Percentiles rank a stretch among this genome's conserved stretches.
Conservation (phyloP, 64 coral and sea anemone species). For the Pocillopora verrucosa region DNA sequence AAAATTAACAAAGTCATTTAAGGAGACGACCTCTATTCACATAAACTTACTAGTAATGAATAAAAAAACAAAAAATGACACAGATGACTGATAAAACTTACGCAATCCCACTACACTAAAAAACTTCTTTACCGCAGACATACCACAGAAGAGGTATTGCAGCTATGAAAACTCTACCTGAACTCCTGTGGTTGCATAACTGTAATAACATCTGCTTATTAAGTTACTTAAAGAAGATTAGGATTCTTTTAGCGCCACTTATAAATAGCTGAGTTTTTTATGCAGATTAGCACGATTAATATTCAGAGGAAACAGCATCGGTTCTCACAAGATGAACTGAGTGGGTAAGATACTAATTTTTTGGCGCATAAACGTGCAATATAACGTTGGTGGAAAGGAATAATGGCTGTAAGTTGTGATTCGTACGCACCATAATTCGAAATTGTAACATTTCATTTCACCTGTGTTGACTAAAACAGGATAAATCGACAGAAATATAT, state of each 20-base stretch:
- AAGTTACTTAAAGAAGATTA: slow-evolving; percentile 1
- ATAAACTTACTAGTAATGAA: no score
- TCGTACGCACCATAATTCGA: no score
- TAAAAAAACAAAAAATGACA: no score
- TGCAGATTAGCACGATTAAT: neutral
- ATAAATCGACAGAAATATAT: no score
- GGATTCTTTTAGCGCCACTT: neutral
- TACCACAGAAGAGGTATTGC: neutral
- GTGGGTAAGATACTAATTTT: neutral
- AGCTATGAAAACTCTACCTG: neutral
- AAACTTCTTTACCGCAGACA: neutral
- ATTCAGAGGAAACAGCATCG: neutral
- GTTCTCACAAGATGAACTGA: neutral
- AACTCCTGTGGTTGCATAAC: neutral
- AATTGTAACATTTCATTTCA: no score
- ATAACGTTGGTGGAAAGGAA: neutral
- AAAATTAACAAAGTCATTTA: no score
- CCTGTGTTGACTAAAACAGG: no score
- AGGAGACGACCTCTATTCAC: no score
- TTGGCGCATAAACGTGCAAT: neutral
- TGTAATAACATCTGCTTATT: slow-evolving; percentile 7
- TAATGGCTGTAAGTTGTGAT: neutral
- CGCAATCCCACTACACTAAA: neutral
- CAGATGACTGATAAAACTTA: neutral
- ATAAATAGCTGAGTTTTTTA: neutral